phyloP scores from a whole-genome alignment of 2,113 vertebrate species.

The Vombatus ursinus region DNA sequence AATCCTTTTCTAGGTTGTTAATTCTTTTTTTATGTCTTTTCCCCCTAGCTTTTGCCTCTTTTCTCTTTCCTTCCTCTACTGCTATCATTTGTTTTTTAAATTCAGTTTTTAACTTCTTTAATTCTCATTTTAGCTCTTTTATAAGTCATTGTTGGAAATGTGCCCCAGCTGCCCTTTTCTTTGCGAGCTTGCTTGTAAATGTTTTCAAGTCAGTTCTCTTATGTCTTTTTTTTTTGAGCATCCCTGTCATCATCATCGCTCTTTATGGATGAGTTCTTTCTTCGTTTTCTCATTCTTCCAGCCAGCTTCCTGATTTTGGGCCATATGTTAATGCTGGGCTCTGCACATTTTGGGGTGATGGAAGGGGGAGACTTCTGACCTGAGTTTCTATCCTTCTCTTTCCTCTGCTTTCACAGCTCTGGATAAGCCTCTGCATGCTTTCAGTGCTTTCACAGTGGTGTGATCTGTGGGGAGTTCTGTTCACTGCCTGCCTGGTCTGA shows the following conservation, averaged over 20 bases:
- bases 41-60: background rate
- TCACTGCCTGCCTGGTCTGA: background rate
- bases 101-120: background rate
- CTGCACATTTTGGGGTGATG: background rate
- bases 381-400: background rate
- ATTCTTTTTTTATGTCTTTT: background rate
- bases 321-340: background rate
- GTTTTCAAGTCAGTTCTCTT: background rate
- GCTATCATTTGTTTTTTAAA: background rate
- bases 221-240: background rate
- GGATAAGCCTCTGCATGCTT: background rate
- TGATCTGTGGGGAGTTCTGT: background rate
- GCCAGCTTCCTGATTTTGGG: background rate
- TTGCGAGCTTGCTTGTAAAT: background rate
- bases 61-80: background rate
- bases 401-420: background rate
- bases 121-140: background rate
- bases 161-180: background rate
- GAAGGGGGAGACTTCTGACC: background rate
- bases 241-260: background rate
- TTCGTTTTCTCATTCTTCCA: no score
- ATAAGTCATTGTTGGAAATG: background rate
- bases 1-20: background rate
- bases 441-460: background rate
- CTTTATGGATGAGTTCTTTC: background rate